Evolutionary conservation across 2,797 vertebrate species (phyloP), one percentile per base, ranked within the genome.

Genomic region (Ptychobarbus kaznakovi): DNA sequence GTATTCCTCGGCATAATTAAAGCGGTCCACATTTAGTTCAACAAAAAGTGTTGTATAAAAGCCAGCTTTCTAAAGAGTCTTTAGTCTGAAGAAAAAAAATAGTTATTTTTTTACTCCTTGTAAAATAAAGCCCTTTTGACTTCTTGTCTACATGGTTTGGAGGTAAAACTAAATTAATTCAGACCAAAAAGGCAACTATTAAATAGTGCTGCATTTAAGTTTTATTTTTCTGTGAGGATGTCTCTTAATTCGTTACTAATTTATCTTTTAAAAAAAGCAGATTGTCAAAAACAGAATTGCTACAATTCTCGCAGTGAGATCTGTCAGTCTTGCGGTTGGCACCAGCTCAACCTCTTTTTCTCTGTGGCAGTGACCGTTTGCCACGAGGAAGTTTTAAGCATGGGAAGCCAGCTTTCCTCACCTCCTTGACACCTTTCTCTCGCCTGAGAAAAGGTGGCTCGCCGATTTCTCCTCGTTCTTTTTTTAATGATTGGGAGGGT

Each of bases 281-380:
- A 95, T 94, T 95, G 95, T 96, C 95, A 94, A 91, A 92, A 90
- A 95, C 85, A 87, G 87, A 94, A 90, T 90, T 90, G 93, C 87
- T 93, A 93, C 91, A 91, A 89, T 87, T 93, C 89, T 89, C 89
- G 90, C 90, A 88, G 91, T 93, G 82, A 87, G 84, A 86, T 87
- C 88, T 53, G 80, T 90, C 89, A 84, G 91, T 90, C 89, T 86
- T 88, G 90, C 87, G 89, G 82, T 32, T 72, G 83, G 82, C 86
- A 83, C 65, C 86, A 79, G 89, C 87, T 86, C 8, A 51, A 87
- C 89, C 80, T 83, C 82, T 90, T 92, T 91, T 91, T 89, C 92
- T 94, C 90, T 94, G 92, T 93, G 92, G 94, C 94, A 94, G 95
- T 93, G 91, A 91, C 89, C 81, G 84, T 79, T 86, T 91, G 83